Evolutionary conservation across 1,140 invertebrate genomes (phyloP).

Genomic region (Drosophila sp.): DNA sequence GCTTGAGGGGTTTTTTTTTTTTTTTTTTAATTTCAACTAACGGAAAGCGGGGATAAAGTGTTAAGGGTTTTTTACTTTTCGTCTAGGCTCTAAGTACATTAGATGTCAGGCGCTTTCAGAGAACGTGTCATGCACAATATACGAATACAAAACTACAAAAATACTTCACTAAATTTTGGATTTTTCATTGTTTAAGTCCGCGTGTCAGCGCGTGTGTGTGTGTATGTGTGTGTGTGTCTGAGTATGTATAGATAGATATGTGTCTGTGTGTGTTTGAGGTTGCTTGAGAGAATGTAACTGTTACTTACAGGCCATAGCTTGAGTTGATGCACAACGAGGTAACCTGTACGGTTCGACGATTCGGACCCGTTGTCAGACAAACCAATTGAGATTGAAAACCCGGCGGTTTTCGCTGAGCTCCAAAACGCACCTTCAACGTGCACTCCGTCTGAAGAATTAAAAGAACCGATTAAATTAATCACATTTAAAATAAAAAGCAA

Average conservation of each 20-base stretch:
- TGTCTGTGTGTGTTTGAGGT: conserved; percentile 8
- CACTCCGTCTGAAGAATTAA: conserved; percentile 85
- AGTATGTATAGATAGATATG: not conserved
- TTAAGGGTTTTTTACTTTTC: conserved; percentile 12
- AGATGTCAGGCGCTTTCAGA: conserved; percentile 37
- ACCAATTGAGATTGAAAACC: conserved; percentile 98
- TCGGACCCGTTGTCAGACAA: conserved; percentile 93
- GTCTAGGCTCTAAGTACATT: conserved; percentile 37
- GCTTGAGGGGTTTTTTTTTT: no score
- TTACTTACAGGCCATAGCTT: conserved; percentile 97
- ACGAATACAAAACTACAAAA: conserved; percentile 54
- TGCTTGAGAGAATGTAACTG: not conserved
- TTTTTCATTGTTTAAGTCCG: conserved; percentile 28
- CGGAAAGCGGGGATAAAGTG: not conserved
- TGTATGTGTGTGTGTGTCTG: conserved; percentile 22
- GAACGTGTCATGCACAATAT: conserved; percentile 50
- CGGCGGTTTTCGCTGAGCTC: conserved; percentile 91
- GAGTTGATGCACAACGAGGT: conserved; percentile 97
- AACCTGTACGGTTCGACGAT: conserved; percentile 92
- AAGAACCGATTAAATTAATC: not conserved
- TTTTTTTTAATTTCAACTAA: no score
- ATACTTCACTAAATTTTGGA: conserved; percentile 44
- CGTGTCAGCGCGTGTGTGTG: conserved; percentile 4
- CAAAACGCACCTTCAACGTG: conserved; percentile 90
- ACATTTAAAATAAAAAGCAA: no score